A percentile compares a stretch with the other conserved stretches of the same genome.
Evolutionary conservation across 1,140 invertebrate species (phyloP).

Genomic region (Meloidogyne hapla): DNA sequence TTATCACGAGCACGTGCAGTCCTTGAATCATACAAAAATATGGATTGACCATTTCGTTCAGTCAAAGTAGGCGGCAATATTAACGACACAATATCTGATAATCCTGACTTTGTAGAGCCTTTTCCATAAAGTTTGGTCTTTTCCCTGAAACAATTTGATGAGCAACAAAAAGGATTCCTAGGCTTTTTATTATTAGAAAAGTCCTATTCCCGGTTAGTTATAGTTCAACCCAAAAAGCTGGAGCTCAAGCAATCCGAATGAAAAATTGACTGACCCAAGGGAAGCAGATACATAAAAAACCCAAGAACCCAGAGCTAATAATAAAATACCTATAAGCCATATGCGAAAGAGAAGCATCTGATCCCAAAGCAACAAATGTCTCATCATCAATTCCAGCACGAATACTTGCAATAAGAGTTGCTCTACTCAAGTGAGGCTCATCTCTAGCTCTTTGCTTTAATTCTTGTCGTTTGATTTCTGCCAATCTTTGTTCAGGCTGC

Average conservation of each 20-base stretch:
- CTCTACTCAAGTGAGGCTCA: neutral
- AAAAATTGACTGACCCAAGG: too few species aligned
- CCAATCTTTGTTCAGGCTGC: neutral
- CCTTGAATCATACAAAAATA: neutral
- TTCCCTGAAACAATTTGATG: neutral
- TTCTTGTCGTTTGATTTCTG: constrained; percentile 4
- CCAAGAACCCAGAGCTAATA: too few species aligned
- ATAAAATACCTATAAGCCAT: neutral
- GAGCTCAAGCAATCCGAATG: too few species aligned
- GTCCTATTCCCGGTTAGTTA: too few species aligned
- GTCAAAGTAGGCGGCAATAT: neutral
- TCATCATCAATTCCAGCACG: constrained; percentile 13
- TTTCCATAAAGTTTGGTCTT: neutral
- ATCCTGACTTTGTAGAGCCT: neutral
- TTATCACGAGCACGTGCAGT: neutral
- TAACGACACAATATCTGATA: neutral
- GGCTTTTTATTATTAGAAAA: too few species aligned
- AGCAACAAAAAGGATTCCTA: too few species aligned
- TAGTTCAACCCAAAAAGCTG: too few species aligned
- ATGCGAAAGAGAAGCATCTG: neutral
- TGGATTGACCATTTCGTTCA: neutral
- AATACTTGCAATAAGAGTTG: constrained; percentile 1
- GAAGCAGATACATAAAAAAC: too few species aligned
- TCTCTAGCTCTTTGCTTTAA: neutral
- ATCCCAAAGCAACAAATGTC: constrained; percentile 10